Percentiles rank a stretch among this genome's conserved stretches.
phyloP scores from a whole-genome alignment of 2,888 invertebrate genomes.

The Myathropa florea region DNA sequence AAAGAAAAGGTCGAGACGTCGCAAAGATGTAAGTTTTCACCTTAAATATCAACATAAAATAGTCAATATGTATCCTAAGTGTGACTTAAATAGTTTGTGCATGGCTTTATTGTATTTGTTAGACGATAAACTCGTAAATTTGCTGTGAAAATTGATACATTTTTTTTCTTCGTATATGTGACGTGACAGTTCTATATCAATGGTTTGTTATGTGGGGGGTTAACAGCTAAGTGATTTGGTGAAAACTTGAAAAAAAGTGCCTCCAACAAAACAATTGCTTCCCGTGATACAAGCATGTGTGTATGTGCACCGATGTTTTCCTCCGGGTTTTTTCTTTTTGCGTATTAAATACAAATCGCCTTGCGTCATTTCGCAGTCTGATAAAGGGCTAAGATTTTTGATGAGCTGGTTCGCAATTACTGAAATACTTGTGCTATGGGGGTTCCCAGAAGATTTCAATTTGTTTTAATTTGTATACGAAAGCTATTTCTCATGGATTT shows the following conservation, averaged over 20 bases:
- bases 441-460: background rate
- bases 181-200: slow-evolving; percentile 51
- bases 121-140: background rate
- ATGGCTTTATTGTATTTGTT: slow-evolving; percentile 8
- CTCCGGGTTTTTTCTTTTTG: slow-evolving; percentile 20
- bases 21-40: slow-evolving; percentile 79
- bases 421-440: background rate
- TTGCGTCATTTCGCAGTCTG: slow-evolving; percentile 35
- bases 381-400: background rate
- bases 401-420: background rate
- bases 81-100: background rate
- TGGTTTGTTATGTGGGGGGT: background rate
- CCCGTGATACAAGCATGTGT: slow-evolving; percentile 4
- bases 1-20: slow-evolving; percentile 79
- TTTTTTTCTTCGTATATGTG: slow-evolving; percentile 32
- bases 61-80: background rate
- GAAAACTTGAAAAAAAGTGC: slow-evolving; percentile 27
- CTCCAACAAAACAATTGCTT: slow-evolving; percentile 30
- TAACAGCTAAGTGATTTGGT: slow-evolving; percentile 9
- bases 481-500: background rate
- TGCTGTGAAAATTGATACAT: slow-evolving; percentile 26
- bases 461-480: background rate
- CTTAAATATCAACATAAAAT: background rate
- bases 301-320: slow-evolving; percentile 1
- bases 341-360: slow-evolving; percentile 26